phyloP scores from a whole-genome alignment of 1,140 invertebrate genomes.

The Drosophila santomea region DNA sequence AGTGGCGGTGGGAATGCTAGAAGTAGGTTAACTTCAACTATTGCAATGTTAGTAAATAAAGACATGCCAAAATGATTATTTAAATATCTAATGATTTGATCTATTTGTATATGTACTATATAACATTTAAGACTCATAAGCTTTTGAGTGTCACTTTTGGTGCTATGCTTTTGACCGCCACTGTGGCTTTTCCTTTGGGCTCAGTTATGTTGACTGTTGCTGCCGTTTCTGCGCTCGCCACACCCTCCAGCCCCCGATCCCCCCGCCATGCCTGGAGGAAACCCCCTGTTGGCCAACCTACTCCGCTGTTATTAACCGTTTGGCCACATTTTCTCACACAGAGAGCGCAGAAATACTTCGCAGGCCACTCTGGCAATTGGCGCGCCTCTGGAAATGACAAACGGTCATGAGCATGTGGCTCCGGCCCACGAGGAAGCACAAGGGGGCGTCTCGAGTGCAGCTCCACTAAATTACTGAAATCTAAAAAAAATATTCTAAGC shows the following conservation, averaged over 20 bases:
- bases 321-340: slow-evolving; percentile 79
- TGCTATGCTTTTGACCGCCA: slow-evolving; percentile 1
- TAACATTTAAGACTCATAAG: too few relatives aligned
- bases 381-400: slow-evolving; percentile 77
- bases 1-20: slow-evolving; percentile 17
- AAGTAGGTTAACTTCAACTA: background rate
- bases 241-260: slow-evolving; percentile 31
- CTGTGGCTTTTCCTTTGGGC: slow-evolving; percentile 57
- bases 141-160: background rate
- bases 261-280: background rate
- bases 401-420: slow-evolving; percentile 46
- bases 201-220: slow-evolving; percentile 49
- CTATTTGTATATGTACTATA: too few relatives aligned
- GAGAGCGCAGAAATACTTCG: slow-evolving; percentile 56
- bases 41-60: too few relatives aligned
- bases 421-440: slow-evolving; percentile 10
- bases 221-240: slow-evolving; percentile 36
- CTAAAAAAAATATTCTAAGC: slow-evolving; percentile 45
- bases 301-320: slow-evolving; percentile 63
- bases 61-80: too few relatives aligned
- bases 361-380: slow-evolving; percentile 65
- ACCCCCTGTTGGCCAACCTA: slow-evolving; percentile 6
- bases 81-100: too few relatives aligned
- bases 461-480: slow-evolving; percentile 48
- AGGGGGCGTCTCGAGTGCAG: slow-evolving; percentile 29